These are phyloP conservation scores for Palythoa caribaeorum DNA, from an alignment of 92 coral and sea anemone species.

Conservation along the genomic window DNA sequence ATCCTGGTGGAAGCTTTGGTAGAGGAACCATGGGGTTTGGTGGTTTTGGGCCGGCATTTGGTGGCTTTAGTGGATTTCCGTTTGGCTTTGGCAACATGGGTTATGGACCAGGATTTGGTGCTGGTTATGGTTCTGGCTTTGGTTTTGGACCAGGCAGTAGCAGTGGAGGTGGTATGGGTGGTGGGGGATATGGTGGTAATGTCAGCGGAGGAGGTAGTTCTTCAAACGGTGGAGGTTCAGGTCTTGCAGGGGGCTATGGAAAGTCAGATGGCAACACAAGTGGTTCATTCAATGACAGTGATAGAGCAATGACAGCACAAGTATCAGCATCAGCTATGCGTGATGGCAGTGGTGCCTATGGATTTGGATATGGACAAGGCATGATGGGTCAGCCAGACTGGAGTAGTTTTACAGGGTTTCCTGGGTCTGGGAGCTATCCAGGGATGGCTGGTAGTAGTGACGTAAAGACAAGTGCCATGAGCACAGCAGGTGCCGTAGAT, in stretches of 20 bases:
- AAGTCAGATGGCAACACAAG: constrained; percentile 64
- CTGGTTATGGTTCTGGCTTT: constrained; percentile 48
- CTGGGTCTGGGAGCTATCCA: constrained; percentile 57
- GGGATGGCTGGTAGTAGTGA: constrained; percentile 38
- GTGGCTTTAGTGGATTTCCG: constrained; percentile 63
- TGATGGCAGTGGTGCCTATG: not conserved
- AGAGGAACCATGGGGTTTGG: constrained; percentile 46
- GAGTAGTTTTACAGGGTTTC: constrained; percentile 58
- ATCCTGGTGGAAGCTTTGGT: constrained; percentile 32
- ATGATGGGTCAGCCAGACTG: constrained; percentile 43
- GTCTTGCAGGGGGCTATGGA: constrained; percentile 42
- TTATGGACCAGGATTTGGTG: constrained; percentile 21
- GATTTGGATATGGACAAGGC: constrained; percentile 32
- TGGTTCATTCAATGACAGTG: constrained; percentile 18
- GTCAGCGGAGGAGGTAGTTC: constrained; percentile 15
- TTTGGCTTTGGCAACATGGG: constrained; percentile 18
- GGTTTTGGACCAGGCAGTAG: constrained; percentile 42
- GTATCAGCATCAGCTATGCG: not conserved
- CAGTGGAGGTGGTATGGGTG: not conserved
- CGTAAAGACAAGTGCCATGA: constrained; percentile 23
- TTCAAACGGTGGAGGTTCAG: constrained; percentile 55
- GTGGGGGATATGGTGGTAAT: constrained; percentile 16
- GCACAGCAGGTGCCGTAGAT: constrained; percentile 50
- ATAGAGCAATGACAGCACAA: constrained; percentile 8
- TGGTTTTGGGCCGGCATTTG: constrained; percentile 30